Evolutionary conservation across 2,113 vertebrate species (phyloP).

Genomic region (Epinephelus fuscoguttatus): DNA sequence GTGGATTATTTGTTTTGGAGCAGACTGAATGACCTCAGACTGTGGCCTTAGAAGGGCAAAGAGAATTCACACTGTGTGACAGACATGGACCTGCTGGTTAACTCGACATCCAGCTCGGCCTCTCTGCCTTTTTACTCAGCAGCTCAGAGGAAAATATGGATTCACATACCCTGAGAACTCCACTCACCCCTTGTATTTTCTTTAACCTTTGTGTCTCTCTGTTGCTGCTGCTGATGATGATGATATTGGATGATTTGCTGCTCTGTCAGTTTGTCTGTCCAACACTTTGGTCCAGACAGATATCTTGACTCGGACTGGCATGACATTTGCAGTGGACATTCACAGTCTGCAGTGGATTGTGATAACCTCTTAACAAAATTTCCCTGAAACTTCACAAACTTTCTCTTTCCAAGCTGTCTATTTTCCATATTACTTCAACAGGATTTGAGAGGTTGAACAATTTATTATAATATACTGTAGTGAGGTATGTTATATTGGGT

Average conservation of each 20-base stretch:
- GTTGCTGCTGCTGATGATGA: not conserved
- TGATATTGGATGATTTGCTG: not conserved
- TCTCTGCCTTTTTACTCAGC: conserved; percentile 7
- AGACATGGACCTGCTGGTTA: conserved; percentile 17
- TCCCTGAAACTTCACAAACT: not conserved
- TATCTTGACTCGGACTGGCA: not conserved
- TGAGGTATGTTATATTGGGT: not conserved
- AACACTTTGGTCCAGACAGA: not conserved
- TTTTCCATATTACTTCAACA: no score
- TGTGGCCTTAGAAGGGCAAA: conserved; percentile 38
- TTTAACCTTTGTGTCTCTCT: not conserved
- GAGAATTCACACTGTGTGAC: conserved; percentile 17
- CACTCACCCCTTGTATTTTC: conserved; percentile 17
- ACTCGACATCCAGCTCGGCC: conserved; percentile 6
- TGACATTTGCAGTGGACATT: not conserved
- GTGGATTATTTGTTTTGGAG: not conserved
- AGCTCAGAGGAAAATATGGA: conserved; percentile 24
- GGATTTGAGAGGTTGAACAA: no score
- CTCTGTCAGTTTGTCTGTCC: not conserved
- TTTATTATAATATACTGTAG: not conserved
- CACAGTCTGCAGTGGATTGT: not conserved
- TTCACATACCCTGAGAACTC: conserved; percentile 25
- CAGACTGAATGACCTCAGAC: not conserved
- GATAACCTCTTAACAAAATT: not conserved
- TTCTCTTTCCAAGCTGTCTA: not conserved